Conservation (phyloP, 1,140 invertebrate genomes). For the Drosophila guanche region DNA sequence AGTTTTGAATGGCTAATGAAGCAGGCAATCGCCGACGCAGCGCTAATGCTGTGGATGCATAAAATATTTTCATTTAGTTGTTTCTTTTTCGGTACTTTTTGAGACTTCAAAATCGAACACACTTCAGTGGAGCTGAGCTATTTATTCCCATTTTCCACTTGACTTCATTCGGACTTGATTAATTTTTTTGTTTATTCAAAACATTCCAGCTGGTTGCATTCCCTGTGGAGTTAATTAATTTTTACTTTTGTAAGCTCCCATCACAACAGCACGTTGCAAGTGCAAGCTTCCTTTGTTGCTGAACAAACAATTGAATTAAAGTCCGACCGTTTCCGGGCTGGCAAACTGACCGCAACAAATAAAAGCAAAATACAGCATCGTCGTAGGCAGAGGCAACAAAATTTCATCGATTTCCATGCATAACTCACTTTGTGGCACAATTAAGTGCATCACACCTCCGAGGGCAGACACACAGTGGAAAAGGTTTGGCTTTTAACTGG, state of each 20-base stretch:
- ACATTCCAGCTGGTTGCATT: slow-evolving; percentile 26
- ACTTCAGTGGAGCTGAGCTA: too few relatives aligned
- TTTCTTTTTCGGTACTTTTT: too few relatives aligned
- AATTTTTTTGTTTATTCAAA: slow-evolving; percentile 21
- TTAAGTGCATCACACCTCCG: slow-evolving; percentile 55
- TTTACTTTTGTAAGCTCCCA: slow-evolving; percentile 23
- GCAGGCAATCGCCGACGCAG: slow-evolving; percentile 16
- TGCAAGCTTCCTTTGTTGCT: slow-evolving; percentile 8
- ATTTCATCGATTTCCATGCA: slow-evolving; percentile 57
- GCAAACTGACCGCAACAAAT: slow-evolving; percentile 32
- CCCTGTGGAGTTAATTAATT: slow-evolving; percentile 37
- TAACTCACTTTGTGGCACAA: slow-evolving; percentile 71
- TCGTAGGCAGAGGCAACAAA: slow-evolving; percentile 25
- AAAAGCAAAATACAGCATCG: slow-evolving; percentile 2
- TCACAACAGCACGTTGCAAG: background rate
- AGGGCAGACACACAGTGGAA: slow-evolving; percentile 17
- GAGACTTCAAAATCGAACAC: too few relatives aligned
- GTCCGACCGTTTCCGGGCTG: slow-evolving; percentile 30
- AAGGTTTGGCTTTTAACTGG: background rate
- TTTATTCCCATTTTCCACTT: background rate
- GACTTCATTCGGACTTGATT: background rate
- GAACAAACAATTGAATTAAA: slow-evolving; percentile 33
- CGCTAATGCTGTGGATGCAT: too few relatives aligned
- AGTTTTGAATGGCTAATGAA: slow-evolving; percentile 71
- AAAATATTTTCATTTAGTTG: too few relatives aligned